phyloP scores from a whole-genome alignment of 2,113 vertebrate genomes.

The Entomyzon cyanotis region DNA sequence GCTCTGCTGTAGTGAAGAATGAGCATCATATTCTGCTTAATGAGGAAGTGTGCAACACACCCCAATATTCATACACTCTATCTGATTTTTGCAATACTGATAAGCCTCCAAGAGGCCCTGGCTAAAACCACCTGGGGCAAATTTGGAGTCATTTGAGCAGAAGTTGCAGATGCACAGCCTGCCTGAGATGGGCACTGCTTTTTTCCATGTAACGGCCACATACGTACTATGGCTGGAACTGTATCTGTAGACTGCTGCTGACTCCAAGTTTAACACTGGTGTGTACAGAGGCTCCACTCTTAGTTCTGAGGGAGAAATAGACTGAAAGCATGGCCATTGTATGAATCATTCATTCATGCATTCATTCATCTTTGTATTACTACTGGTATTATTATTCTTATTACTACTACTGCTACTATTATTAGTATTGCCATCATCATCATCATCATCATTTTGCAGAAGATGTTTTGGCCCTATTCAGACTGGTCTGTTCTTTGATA shows the following conservation, averaged over 20 bases:
- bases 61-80: accelerated
- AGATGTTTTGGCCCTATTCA: background rate
- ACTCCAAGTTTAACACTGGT: background rate
- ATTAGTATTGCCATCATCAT: no score
- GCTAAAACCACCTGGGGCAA: background rate
- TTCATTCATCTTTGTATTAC: background rate
- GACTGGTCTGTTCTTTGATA: background rate
- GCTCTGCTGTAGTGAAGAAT: background rate
- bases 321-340: background rate
- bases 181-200: background rate
- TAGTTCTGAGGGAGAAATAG: background rate
- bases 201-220: background rate
- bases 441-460: background rate
- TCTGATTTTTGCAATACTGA: background rate
- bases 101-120: background rate
- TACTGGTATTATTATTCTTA: background rate
- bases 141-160: background rate
- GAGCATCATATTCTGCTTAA: background rate
- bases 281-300: background rate
- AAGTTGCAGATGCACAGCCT: background rate
- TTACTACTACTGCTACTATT: background rate
- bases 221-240: background rate
- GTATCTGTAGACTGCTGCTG: background rate
- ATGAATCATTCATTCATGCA: background rate
- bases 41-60: background rate